Conservation (phyloP, 2,888 invertebrate genomes). For the Lordiphosa andalusiaca region DNA sequence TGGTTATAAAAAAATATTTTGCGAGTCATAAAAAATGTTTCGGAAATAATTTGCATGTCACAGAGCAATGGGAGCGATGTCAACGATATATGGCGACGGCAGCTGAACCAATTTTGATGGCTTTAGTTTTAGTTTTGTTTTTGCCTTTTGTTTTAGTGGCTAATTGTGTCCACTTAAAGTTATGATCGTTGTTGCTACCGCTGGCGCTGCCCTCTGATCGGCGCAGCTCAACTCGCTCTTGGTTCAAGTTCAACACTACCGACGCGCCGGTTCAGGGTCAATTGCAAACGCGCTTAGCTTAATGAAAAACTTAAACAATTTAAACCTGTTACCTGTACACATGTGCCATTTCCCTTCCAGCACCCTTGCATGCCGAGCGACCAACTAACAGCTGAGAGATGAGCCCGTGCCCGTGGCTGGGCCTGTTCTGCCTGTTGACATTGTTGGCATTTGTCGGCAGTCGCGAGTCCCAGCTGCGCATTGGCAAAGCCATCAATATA, state of each 20-base stretch:
- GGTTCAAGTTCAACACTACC: slow-evolving; percentile 68
- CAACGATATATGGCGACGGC: slow-evolving; percentile 4
- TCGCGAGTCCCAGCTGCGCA: slow-evolving; percentile 81
- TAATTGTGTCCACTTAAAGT: slow-evolving; percentile 57
- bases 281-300: slow-evolving; percentile 31
- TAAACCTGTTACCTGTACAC: slow-evolving; percentile 19
- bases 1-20: slow-evolving; percentile 39
- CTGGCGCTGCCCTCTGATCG: slow-evolving; percentile 16
- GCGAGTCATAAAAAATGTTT: slow-evolving; percentile 44
- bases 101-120: slow-evolving; percentile 48
- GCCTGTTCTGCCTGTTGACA: slow-evolving; percentile 76
- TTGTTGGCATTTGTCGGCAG: slow-evolving; percentile 73
- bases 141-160: slow-evolving; percentile 33
- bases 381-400: slow-evolving; percentile 70
- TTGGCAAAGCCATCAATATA: slow-evolving; percentile 92
- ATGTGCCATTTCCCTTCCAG: slow-evolving; percentile 13
- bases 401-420: slow-evolving; percentile 70
- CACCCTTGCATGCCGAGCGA: slow-evolving; percentile 52
- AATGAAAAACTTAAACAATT: slow-evolving; percentile 29
- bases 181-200: slow-evolving; percentile 39
- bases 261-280: slow-evolving; percentile 62
- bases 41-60: slow-evolving; percentile 71
- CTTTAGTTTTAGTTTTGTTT: too few species aligned
- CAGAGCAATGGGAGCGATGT: slow-evolving; percentile 11
- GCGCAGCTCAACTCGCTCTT: slow-evolving; percentile 9